These are phyloP conservation scores for Paraescarpia echinospica DNA, from an alignment of 1,140 invertebrate species.

Conservation along the genomic window DNA sequence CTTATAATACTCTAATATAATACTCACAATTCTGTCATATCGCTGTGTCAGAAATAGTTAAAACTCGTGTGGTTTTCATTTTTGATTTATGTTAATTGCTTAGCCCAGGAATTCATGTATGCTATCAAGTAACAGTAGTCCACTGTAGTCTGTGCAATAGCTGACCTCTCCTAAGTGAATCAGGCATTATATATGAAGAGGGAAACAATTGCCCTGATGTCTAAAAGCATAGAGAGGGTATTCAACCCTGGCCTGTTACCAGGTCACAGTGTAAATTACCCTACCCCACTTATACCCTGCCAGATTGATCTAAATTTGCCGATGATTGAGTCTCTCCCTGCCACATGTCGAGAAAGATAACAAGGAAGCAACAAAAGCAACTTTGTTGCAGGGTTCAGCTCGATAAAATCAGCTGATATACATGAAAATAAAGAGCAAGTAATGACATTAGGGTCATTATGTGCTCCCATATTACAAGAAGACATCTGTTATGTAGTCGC, in stretches of 20 bases:
- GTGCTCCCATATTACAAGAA: neutral
- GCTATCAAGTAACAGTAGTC: too few species aligned
- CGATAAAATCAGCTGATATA: neutral
- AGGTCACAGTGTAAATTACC: neutral
- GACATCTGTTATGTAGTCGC: neutral
- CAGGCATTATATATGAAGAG: neutral
- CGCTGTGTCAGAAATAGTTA: too few species aligned
- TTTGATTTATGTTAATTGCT: too few species aligned
- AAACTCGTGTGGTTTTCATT: too few species aligned
- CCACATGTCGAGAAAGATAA: neutral
- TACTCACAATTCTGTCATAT: too few species aligned
- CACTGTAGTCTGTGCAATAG: neutral
- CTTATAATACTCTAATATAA: too few species aligned
- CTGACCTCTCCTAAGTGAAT: neutral
- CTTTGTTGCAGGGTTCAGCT: neutral
- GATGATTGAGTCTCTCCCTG: neutral
- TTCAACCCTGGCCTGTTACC: neutral
- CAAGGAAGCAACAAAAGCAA: neutral
- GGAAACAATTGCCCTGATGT: neutral
- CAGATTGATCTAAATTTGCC: neutral
- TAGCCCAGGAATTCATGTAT: too few species aligned
- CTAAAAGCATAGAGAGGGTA: neutral
- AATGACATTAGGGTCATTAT: neutral
- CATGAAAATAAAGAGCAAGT: neutral
- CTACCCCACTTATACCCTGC: neutral